Conservation (phyloP, 2,113 vertebrate genomes). For the Boleophthalmus pectinirostris region DNA sequence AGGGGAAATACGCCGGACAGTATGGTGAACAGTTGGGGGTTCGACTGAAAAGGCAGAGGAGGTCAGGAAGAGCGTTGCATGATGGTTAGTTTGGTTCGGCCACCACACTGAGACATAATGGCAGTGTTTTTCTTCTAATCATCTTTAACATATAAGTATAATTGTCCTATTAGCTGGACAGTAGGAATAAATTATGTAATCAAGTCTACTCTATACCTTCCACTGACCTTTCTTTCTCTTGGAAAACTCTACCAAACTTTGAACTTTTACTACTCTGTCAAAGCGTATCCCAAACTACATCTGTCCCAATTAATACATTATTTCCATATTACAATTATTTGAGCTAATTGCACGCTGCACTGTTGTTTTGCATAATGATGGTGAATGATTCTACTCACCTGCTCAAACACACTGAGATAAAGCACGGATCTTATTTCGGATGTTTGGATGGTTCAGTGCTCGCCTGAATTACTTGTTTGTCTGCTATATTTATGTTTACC, state of each 20-base stretch:
- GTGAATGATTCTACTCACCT: slow-evolving; percentile 2
- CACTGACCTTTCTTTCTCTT: not conserved
- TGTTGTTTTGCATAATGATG: slow-evolving; percentile 10
- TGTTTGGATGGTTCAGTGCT: not conserved
- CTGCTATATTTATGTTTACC: not conserved
- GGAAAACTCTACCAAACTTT: not conserved
- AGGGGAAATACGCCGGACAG: slow-evolving; percentile 19
- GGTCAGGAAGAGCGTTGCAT: slow-evolving; percentile 77
- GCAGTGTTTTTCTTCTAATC: slow-evolving; percentile 32
- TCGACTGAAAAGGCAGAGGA: slow-evolving; percentile 77
- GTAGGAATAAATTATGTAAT: slow-evolving; percentile 3
- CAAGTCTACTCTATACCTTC: slow-evolving; percentile 5
- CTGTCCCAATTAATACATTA: slow-evolving; percentile 9
- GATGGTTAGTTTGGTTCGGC: slow-evolving; percentile 27
- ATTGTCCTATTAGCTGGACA: slow-evolving; percentile 35
- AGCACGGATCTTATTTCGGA: not conserved
- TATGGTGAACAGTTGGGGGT: slow-evolving; percentile 79
- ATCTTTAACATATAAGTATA: slow-evolving; percentile 32
- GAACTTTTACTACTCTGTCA: not conserved
- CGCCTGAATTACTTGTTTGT: slow-evolving; percentile 1
- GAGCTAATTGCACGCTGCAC: slow-evolving; percentile 1
- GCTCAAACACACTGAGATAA: not conserved
- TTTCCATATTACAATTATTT: slow-evolving; percentile 15
- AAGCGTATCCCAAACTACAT: not conserved
- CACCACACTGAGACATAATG: slow-evolving; percentile 34